Evolutionary conservation across 92 coral and sea anemone genomes (phyloP).

Genomic region (Zoanthus solanderi): DNA sequence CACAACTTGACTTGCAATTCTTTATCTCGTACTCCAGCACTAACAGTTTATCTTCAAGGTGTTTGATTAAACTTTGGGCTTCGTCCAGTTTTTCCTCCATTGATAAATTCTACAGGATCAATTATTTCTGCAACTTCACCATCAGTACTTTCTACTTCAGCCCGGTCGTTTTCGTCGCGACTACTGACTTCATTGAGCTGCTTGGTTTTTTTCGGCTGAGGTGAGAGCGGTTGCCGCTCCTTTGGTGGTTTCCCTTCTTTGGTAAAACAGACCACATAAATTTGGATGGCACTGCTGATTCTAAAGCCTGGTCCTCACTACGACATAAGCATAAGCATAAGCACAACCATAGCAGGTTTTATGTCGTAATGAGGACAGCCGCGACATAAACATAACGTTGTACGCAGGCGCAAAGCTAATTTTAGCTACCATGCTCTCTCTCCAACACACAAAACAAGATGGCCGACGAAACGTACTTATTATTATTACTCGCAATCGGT

Average conservation of each 20-base stretch:
- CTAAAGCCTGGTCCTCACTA: neutral
- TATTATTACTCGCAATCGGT: too few species aligned
- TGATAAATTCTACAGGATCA: neutral
- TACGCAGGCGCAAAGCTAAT: too few species aligned
- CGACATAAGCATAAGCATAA: too few species aligned
- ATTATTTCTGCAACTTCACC: neutral
- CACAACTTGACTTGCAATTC: neutral
- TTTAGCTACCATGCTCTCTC: too few species aligned
- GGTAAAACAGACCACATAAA: neutral
- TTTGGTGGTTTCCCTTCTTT: conserved; percentile 1
- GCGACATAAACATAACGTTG: too few species aligned
- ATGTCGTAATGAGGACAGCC: too few species aligned
- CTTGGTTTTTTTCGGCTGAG: neutral
- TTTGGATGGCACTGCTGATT: neutral
- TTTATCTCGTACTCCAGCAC: neutral
- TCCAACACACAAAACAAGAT: too few species aligned
- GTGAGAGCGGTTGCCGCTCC: neutral
- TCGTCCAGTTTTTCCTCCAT: neutral
- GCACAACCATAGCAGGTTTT: too few species aligned
- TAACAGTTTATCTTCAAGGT: neutral
- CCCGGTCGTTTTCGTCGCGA: neutral
- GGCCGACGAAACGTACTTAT: too few species aligned
- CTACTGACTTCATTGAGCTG: neutral
- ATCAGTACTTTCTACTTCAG: neutral
- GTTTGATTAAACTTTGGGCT: neutral